Evolutionary conservation across 1,140 invertebrate species (phyloP).

Genomic region (Cylas formicarius): DNA sequence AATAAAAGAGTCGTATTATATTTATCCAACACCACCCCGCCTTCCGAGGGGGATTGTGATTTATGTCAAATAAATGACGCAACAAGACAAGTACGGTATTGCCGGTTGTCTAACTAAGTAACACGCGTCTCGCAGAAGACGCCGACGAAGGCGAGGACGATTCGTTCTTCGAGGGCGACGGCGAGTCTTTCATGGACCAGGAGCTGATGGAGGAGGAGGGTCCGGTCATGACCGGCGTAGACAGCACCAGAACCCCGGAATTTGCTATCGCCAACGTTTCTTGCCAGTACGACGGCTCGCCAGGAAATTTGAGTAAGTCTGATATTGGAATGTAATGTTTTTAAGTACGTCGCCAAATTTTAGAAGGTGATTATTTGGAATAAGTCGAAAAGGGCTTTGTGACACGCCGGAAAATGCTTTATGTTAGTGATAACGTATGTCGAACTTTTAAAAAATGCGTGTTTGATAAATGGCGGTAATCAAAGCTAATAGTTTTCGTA

Average conservation of each 20-base stretch:
- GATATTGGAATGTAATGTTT: neutral
- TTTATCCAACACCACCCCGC: too few species aligned
- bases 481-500: too few species aligned
- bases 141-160: constrained; percentile 36
- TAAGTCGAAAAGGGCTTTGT: too few species aligned
- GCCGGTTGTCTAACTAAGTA: neutral
- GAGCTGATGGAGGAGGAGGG: constrained; percentile 38
- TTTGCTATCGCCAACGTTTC: constrained; percentile 55
- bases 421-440: too few species aligned
- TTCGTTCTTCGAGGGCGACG: constrained; percentile 38
- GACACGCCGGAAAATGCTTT: too few species aligned
- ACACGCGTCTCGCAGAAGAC: constrained; percentile 23
- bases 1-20: too few species aligned
- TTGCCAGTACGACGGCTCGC: constrained; percentile 49
- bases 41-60: too few species aligned
- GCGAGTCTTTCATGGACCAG: constrained; percentile 37
- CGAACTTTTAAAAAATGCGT: too few species aligned
- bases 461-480: too few species aligned
- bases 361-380: too few species aligned
- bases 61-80: constrained; percentile 3
- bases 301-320: constrained; percentile 30
- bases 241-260: constrained; percentile 39
- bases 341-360: too few species aligned
- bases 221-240: constrained; percentile 27
- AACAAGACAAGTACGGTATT: constrained; percentile 2